These are phyloP conservation scores for Sipha flava DNA, from an alignment of 1,140 invertebrate genomes.

Conservation along the genomic window DNA sequence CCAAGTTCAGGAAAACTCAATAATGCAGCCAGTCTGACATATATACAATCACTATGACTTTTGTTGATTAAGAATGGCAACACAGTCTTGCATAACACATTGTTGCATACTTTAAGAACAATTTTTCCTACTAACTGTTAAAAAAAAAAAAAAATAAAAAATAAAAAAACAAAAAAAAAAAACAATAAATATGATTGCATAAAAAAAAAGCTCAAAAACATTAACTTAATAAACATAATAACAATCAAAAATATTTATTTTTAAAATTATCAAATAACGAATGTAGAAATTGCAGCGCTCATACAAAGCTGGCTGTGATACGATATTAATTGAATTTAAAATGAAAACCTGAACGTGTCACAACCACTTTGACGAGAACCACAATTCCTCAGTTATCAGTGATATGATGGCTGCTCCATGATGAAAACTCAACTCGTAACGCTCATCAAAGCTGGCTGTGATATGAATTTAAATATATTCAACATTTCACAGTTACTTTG, in stretches of 20 bases:
- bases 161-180: neutral
- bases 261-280: too few species aligned
- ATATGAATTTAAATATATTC: slow-evolving; percentile 48
- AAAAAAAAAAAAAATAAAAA: neutral
- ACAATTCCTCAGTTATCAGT: slow-evolving; percentile 6
- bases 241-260: neutral
- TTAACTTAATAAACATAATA: neutral
- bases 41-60: slow-evolving; percentile 24
- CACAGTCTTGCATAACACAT: neutral
- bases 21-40: slow-evolving; percentile 20
- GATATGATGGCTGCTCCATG: neutral
- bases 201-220: neutral
- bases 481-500: slow-evolving; percentile 58
- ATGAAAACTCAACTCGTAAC: slow-evolving; percentile 37
- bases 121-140: slow-evolving; percentile 27
- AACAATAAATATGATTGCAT: neutral
- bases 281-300: slow-evolving; percentile 22
- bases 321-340: slow-evolving; percentile 17
- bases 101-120: neutral
- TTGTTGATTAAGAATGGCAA: slow-evolving; percentile 25
- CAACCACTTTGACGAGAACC: slow-evolving; percentile 27
- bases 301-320: slow-evolving; percentile 33
- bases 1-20: slow-evolving; percentile 28
- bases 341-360: slow-evolving; percentile 20
- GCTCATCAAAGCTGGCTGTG: slow-evolving; percentile 80